These are phyloP conservation scores for Desmodus rotundus DNA, from an alignment of 2,113 vertebrate species.

Conservation along the genomic window DNA sequence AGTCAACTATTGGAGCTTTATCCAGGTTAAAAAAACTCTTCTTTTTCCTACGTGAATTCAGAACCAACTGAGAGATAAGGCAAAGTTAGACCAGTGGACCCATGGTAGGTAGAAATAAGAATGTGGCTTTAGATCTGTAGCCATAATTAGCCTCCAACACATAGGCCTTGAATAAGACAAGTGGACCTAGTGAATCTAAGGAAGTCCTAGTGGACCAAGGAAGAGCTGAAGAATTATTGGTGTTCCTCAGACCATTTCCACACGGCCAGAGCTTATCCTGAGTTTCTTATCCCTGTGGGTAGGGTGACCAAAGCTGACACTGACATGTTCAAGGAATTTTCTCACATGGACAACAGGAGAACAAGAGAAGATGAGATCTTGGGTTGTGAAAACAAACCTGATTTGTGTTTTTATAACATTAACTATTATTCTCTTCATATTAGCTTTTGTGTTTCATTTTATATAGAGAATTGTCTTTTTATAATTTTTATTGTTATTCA, in stretches of 20 bases:
- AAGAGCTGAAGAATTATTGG: background rate
- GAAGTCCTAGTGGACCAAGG: background rate
- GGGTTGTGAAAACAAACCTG: background rate
- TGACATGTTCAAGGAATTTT: background rate
- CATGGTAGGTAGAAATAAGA: background rate
- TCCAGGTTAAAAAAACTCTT: background rate
- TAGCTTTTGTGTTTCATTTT: background rate
- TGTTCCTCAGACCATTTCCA: background rate
- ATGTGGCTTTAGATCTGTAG: background rate
- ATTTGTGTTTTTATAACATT: background rate
- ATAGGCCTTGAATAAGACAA: background rate
- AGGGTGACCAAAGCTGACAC: background rate
- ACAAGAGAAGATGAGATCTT: background rate
- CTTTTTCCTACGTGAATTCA: background rate
- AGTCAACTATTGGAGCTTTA: background rate
- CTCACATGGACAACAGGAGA: background rate
- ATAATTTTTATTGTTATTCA: too few species aligned
- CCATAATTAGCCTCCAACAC: background rate
- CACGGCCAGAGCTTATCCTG: background rate
- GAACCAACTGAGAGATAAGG: background rate
- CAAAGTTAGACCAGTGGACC: background rate
- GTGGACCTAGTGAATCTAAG: background rate
- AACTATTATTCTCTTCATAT: background rate
- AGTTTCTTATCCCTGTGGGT: background rate
- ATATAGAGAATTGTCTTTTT: background rate